Conservation (phyloP, 2,113 vertebrate genomes). For the Columba janthina region DNA sequence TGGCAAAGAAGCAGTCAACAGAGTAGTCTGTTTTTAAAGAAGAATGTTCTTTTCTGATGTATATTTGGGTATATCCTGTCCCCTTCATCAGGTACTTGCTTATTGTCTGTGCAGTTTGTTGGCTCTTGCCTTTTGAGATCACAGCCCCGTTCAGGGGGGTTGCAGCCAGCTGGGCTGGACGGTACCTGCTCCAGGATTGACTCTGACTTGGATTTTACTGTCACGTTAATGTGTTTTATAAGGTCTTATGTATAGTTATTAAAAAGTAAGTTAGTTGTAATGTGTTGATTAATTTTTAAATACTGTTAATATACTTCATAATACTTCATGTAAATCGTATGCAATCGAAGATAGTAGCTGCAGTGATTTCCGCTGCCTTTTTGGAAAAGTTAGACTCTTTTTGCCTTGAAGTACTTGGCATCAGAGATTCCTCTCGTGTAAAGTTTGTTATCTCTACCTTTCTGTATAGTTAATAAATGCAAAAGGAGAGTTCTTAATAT, state of each 20-base stretch:
- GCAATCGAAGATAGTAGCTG: not conserved
- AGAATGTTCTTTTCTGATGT: not conserved
- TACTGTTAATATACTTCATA: not conserved
- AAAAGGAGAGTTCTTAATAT: not conserved
- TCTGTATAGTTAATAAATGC: not conserved
- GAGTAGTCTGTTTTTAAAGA: not conserved
- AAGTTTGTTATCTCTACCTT: not conserved
- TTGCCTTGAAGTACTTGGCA: not conserved
- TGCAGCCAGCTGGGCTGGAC: not conserved
- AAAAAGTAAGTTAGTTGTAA: not conserved
- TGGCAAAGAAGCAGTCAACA: not conserved
- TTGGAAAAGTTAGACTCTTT: not conserved
- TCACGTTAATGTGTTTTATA: not conserved
- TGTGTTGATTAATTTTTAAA: not conserved
- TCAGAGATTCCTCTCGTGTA: not conserved
- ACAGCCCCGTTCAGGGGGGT: not conserved
- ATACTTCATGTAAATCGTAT: not conserved
- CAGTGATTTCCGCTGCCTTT: not conserved
- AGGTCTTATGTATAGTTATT: not conserved
- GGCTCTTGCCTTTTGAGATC: not conserved
- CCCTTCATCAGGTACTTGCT: not conserved
- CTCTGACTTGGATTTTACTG: not conserved
- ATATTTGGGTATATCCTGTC: not conserved
- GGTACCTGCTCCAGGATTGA: not conserved
- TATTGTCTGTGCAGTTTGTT: not conserved